phyloP scores from a whole-genome alignment of 2,888 invertebrate genomes.

The Morpho achilles region DNA sequence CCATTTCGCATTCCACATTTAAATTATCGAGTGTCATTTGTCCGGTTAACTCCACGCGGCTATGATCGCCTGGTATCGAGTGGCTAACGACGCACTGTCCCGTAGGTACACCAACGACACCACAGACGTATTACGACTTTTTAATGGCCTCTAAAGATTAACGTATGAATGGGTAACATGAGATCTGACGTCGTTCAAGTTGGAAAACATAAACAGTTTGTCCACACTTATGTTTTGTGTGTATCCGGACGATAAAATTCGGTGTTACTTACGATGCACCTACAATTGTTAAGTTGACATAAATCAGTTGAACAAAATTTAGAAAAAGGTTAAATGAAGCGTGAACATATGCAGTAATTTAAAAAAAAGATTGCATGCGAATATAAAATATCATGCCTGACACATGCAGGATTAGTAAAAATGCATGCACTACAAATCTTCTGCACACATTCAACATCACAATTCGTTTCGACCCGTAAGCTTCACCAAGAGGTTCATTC shows the following conservation, averaged over 20 bases:
- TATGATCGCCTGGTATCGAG: constrained; percentile 70
- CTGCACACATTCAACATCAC: no score
- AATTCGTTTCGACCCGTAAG: no score
- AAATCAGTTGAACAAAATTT: neutral
- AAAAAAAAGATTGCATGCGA: no score
- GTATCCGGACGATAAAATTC: constrained; percentile 59
- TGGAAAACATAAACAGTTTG: constrained; percentile 68
- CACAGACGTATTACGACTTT: constrained; percentile 63
- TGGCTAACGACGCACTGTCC: constrained; percentile 75
- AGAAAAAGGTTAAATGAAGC: no score
- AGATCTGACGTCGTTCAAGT: constrained; percentile 54
- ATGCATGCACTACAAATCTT: no score
- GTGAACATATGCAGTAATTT: no score
- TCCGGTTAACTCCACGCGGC: constrained; percentile 43
- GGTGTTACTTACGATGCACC: constrained; percentile 47
- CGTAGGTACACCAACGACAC: constrained; percentile 59
- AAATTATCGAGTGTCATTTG: constrained; percentile 42
- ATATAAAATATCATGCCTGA: no score
- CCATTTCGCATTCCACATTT: constrained; percentile 44
- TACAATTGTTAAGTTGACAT: neutral
- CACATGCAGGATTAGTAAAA: no score
- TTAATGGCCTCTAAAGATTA: constrained; percentile 71
- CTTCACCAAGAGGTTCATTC: no score
- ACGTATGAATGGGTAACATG: constrained; percentile 75
- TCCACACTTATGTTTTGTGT: constrained; percentile 43